Base-by-base conservation (phyloP, 2,888 invertebrate species). In the Eudasyphora cyanicolor region DNA sequence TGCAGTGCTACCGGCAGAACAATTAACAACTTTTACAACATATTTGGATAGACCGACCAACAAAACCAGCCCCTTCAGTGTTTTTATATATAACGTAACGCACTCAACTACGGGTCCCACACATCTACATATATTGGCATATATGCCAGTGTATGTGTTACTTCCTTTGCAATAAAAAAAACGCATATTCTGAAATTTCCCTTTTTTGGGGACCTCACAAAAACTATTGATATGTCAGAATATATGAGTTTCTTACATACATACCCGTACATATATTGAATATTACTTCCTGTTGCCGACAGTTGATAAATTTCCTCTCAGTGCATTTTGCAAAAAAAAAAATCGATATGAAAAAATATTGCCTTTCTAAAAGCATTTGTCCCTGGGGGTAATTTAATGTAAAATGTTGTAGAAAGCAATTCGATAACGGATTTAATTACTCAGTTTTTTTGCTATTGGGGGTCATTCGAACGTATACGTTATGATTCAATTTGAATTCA, bases 1-100 rank as follows among this genome's bases (percentile, higher is more conserved):
- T 71, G 54, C 21, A 57, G 12, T 24, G 71, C 71, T 57, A 60
- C 42, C 57, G 73, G 38, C 60, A 73, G 57, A 60, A 42, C 60
- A 73, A 73, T 60, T 73, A 73, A 73, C 73, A 73, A 60, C 57
- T 73, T 71, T 42, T 17, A 24, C n/a, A 42, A 35, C n/a, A 35
- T 42, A n/a, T 57, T 57, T 57, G n/a, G n/a, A n/a, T 38, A n/a
- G 24, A 45, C 2, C 2, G 45, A 38, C 38, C 38, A 38, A 8
- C 12, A 38, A 2, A 2, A 7, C 45, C 45, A n/a, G 45, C 6
- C 5, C n/a, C 45, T 4, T 3, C 14, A 32, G 5, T n/a, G n/a
- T n/a, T n/a, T n/a, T n/a, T n/a, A n/a, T n/a, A n/a, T 14, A 57
- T 54, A 73, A 24, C 42, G 24, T n/a, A 32, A 76, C 12, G 5